phyloP scores from a whole-genome alignment of 2,797 vertebrate genomes.

The Microcaecilia unicolor region DNA sequence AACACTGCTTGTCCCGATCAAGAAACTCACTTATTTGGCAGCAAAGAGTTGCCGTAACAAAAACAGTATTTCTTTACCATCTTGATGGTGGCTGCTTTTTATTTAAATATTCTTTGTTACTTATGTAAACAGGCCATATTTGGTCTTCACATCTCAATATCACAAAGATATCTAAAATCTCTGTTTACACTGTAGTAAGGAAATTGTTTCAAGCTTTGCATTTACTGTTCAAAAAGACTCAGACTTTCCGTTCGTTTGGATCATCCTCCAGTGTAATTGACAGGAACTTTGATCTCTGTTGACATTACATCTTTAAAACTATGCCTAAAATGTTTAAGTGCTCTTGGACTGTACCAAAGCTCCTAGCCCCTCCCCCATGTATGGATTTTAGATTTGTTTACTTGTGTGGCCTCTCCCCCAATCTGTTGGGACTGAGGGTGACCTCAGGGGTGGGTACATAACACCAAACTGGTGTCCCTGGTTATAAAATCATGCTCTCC shows the following conservation, averaged over 20 bases:
- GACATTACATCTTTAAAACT: too few species aligned
- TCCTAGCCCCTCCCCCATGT: too few species aligned
- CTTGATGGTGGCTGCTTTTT: slow-evolving; percentile 44
- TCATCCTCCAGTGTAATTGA: neutral
- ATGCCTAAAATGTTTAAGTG: neutral
- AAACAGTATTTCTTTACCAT: slow-evolving; percentile 25
- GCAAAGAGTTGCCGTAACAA: slow-evolving; percentile 39
- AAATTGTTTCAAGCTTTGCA: slow-evolving; percentile 36
- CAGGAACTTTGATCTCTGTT: neutral
- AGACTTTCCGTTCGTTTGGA: neutral
- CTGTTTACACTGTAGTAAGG: slow-evolving; percentile 29
- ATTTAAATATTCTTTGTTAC: slow-evolving; percentile 44
- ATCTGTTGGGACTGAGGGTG: too few species aligned
- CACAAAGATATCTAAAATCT: slow-evolving; percentile 26
- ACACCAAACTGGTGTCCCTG: too few species aligned
- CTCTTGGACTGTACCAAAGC: neutral
- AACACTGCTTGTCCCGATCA: slow-evolving; percentile 33
- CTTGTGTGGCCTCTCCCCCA: too few species aligned
- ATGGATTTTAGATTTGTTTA: too few species aligned
- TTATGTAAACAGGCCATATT: slow-evolving; percentile 35
- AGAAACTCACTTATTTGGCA: slow-evolving; percentile 44
- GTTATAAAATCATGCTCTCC: too few species aligned
- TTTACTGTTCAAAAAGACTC: slow-evolving; percentile 22
- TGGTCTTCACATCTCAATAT: slow-evolving; percentile 20
- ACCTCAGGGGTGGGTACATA: too few species aligned